Conservation (phyloP, 2,113 vertebrate species). For the Prochilodus magdalenae region DNA sequence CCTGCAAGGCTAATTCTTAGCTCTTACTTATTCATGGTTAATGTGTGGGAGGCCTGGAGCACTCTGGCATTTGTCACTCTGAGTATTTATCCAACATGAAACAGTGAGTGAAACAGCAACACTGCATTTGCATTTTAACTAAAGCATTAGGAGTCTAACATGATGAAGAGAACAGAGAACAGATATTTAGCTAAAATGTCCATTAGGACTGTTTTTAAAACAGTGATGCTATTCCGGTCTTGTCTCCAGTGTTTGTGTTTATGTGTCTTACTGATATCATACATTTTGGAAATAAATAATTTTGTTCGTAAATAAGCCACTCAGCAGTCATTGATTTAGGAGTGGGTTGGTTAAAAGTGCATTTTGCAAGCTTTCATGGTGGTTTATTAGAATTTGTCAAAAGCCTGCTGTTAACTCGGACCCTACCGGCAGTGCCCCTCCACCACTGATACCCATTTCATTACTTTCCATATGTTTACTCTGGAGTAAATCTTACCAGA, state of each 20-base stretch:
- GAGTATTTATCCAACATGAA: conserved; percentile 26
- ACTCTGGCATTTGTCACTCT: conserved; percentile 29
- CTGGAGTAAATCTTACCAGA: not conserved
- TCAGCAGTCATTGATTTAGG: not conserved
- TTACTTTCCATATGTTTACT: conserved; percentile 22
- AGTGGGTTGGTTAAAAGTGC: not conserved
- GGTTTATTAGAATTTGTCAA: conserved; percentile 2
- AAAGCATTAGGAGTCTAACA: not conserved
- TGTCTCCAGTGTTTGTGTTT: not conserved
- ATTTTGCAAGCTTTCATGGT: not conserved
- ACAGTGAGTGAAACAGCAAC: not conserved
- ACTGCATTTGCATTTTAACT: not conserved
- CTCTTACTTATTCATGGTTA: conserved; percentile 37
- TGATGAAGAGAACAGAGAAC: not conserved
- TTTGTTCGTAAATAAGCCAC: not conserved
- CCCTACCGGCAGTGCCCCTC: not conserved
- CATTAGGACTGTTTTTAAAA: not conserved
- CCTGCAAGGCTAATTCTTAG: not conserved
- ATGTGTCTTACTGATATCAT: not conserved
- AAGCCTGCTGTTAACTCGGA: conserved; percentile 21
- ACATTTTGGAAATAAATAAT: too few relatives aligned
- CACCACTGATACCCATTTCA: conserved; percentile 1
- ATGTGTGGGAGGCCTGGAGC: conserved; percentile 20
- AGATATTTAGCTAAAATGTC: not conserved
- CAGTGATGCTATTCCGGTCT: not conserved